Percentiles rank a stretch among this genome's conserved stretches.
These are phyloP conservation scores for Anableps anableps DNA, from an alignment of 2,797 vertebrate species.

Conservation along the genomic window DNA sequence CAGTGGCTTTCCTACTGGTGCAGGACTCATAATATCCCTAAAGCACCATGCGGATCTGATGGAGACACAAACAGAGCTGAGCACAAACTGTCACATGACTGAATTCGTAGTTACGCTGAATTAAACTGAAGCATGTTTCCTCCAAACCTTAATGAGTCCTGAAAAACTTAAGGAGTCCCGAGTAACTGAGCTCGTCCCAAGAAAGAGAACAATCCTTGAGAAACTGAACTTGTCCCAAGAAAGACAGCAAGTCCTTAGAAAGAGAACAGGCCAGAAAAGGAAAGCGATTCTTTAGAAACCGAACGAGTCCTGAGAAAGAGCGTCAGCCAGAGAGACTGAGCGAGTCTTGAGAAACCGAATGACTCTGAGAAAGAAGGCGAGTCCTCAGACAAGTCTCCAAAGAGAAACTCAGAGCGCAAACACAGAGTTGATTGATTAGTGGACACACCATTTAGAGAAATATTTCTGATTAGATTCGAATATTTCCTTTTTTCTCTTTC, in stretches of 20 bases:
- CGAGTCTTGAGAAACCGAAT: not conserved
- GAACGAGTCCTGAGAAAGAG: not conserved
- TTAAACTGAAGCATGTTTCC: too few species aligned
- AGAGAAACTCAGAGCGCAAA: not conserved
- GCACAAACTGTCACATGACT: not conserved
- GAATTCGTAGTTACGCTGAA: not conserved
- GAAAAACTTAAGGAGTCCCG: not conserved
- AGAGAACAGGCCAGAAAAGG: not conserved
- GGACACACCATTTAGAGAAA: not conserved
- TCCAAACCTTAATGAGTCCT: not conserved
- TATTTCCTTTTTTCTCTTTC: not conserved
- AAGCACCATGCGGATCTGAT: constrained; percentile 10
- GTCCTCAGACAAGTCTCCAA: not conserved
- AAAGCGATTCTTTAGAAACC: too few species aligned
- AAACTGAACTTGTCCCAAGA: not conserved
- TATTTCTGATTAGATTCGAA: not conserved
- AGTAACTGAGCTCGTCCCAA: not conserved
- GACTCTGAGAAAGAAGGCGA: not conserved
- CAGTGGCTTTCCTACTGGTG: not conserved
- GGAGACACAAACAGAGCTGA: constrained; percentile 8
- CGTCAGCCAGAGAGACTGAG: too few species aligned
- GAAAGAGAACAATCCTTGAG: not conserved
- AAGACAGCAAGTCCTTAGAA: not conserved
- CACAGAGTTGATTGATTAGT: not conserved
- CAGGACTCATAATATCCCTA: not conserved